Percentiles rank a stretch among this genome's conserved stretches.
phyloP scores from a whole-genome alignment of 2,113 vertebrate species.

The Ivindomyrus marchei region DNA sequence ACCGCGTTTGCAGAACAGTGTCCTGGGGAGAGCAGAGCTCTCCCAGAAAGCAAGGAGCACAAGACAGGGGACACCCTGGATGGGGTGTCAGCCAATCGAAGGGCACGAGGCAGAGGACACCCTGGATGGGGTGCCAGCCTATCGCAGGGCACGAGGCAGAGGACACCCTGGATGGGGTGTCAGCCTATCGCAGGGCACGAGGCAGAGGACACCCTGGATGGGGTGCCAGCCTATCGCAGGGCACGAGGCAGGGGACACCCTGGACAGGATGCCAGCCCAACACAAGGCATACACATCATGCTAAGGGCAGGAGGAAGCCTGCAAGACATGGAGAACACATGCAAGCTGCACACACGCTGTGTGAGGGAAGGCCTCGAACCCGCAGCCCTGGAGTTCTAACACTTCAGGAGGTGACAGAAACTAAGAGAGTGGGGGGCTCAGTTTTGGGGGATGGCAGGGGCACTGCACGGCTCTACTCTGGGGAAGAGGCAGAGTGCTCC shows the following conservation, averaged over 20 bases:
- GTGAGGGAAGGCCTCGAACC: background rate
- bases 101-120: no score
- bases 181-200: no score
- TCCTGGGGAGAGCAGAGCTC: background rate
- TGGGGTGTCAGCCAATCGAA: no score
- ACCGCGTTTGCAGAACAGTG: background rate
- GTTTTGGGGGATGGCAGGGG: background rate
- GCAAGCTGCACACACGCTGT: background rate
- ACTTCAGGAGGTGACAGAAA: background rate
- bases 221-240: no score
- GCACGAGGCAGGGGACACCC: no score
- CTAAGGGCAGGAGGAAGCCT: background rate
- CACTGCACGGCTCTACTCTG: background rate
- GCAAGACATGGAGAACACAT: background rate
- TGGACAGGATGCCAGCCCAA: no score
- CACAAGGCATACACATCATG: background rate
- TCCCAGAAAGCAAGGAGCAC: background rate
- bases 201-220: no score
- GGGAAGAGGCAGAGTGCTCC: background rate
- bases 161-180: no score
- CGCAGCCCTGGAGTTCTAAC: background rate
- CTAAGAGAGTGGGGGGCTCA: background rate
- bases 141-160: no score
- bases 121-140: no score
- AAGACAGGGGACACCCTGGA: no score